phyloP scores from a whole-genome alignment of 2,797 vertebrate genomes.

The Acomys russatus region DNA sequence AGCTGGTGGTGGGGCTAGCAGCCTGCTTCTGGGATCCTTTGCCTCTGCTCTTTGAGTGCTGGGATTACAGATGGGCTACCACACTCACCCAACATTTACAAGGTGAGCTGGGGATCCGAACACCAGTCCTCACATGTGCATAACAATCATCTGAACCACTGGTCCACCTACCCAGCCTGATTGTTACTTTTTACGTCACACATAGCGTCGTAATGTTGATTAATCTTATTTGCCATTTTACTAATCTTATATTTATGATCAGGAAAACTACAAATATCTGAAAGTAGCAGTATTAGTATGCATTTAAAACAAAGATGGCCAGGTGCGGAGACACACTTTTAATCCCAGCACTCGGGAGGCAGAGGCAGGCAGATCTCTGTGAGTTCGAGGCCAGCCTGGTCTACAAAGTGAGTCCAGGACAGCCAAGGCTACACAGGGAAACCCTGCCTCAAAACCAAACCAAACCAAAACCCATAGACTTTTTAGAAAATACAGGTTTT shows the following conservation, averaged over 20 bases:
- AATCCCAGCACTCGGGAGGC: neutral
- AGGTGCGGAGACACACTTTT: neutral
- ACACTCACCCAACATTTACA: neutral
- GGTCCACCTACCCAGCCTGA: neutral
- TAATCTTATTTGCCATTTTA: neutral
- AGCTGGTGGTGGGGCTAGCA: neutral
- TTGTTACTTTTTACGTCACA: neutral
- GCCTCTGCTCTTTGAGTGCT: neutral
- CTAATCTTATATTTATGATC: constrained; percentile 1
- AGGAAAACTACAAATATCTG: constrained; percentile 43
- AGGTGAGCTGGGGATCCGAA: neutral
- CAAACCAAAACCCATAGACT: neutral
- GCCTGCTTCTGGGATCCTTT: neutral
- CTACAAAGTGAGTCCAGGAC: neutral
- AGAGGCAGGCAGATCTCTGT: neutral
- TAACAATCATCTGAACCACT: neutral
- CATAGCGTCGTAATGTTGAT: constrained; percentile 2
- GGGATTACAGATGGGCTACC: neutral
- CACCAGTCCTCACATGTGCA: neutral
- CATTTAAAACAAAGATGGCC: neutral
- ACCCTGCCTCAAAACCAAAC: neutral
- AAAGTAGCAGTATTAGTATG: constrained; percentile 20
- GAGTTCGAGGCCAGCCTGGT: neutral
- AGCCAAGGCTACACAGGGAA: neutral
- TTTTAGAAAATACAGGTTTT: constrained; percentile 1